phyloP scores from a whole-genome alignment of 2,797 vertebrate species.

The Falco naumanni region DNA sequence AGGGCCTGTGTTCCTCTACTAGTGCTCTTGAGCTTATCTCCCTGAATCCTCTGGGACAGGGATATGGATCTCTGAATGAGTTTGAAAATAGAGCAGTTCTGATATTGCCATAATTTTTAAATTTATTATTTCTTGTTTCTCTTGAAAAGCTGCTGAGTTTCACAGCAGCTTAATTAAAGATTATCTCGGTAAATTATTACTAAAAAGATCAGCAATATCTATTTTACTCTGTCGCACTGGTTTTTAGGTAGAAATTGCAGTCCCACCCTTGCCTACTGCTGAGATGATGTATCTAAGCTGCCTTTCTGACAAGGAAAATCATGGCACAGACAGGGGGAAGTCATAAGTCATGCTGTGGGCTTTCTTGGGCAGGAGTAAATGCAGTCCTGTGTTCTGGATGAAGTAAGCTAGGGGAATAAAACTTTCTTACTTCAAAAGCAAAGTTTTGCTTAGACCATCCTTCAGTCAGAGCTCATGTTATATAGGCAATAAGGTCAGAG shows the following conservation, averaged over 20 bases:
- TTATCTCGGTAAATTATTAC: not conserved
- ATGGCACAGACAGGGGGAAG: not conserved
- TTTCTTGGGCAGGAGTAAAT: not conserved
- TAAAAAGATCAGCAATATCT: not conserved
- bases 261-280: not conserved
- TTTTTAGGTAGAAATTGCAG: not conserved
- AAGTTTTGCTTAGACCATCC: not conserved
- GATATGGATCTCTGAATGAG: not conserved
- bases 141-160: not conserved
- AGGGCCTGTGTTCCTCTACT: not conserved
- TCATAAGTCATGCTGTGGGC: not conserved
- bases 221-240: not conserved
- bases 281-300: not conserved
- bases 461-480: constrained; percentile 11
- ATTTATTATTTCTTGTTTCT: not conserved
- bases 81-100: not conserved
- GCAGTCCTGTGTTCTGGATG: not conserved
- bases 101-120: not conserved
- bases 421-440: constrained; percentile 1
- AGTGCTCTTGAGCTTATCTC: not conserved
- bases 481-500: constrained; percentile 3
- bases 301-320: not conserved
- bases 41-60: not conserved
- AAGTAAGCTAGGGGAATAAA: not conserved
- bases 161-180: not conserved